Percentiles rank a stretch among this genome's conserved stretches.
Conservation (phyloP, 2,888 invertebrate species). For the Cryptus viduatorius region DNA sequence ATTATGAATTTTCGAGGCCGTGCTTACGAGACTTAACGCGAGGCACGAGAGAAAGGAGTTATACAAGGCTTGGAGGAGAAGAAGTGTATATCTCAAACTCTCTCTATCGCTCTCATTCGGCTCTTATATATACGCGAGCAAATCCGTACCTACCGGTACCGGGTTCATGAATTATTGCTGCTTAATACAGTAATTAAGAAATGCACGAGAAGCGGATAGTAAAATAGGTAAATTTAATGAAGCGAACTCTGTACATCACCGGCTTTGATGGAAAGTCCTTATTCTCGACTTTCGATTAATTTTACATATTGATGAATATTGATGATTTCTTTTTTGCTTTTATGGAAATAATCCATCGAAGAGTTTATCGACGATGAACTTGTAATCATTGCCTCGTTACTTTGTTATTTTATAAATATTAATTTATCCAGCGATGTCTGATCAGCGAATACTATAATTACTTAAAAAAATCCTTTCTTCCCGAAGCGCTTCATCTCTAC, state of each 20-base stretch:
- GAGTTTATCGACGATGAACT: too few relatives aligned
- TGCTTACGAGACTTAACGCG: constrained; percentile 68
- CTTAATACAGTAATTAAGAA: constrained; percentile 62
- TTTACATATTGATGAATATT: too few relatives aligned
- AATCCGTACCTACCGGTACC: constrained; percentile 55
- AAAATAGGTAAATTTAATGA: constrained; percentile 42
- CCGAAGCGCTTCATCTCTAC: too few relatives aligned
- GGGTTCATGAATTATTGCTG: constrained; percentile 66
- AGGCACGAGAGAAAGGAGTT: constrained; percentile 55
- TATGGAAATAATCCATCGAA: too few relatives aligned
- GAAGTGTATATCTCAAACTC: constrained; percentile 41
- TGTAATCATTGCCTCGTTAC: too few relatives aligned
- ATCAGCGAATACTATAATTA: neutral
- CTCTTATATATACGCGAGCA: constrained; percentile 17
- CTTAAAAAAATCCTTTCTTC: neutral
- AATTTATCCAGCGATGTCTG: neutral
- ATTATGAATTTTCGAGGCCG: constrained; percentile 81
- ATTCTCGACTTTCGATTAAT: neutral
- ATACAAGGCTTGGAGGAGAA: constrained; percentile 36
- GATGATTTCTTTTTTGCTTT: too few relatives aligned
- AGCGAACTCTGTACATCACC: neutral
- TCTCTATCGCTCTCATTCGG: neutral
- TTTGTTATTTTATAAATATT: neutral
- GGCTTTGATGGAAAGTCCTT: constrained; percentile 6
- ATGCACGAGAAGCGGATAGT: constrained; percentile 51